Evolutionary conservation across 1,140 invertebrate genomes (phyloP).

Genomic region (Drosophila baimaii): DNA sequence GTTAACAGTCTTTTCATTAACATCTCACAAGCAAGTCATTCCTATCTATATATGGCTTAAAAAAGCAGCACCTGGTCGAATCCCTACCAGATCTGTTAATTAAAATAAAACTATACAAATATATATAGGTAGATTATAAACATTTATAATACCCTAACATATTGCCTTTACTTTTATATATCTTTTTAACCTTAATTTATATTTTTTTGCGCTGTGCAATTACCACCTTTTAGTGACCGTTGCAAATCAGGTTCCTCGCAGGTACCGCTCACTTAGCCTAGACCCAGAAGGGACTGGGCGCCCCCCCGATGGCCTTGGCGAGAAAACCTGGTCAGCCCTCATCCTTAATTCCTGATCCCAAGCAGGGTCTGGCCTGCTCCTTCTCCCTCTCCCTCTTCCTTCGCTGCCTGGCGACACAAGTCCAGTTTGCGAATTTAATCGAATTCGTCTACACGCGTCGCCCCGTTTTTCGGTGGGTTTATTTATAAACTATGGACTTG

Average conservation of each 20-base stretch:
- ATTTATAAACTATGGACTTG: conserved; percentile 79
- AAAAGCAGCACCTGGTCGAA: no score
- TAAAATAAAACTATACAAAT: no score
- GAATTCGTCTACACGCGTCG: conserved; percentile 39
- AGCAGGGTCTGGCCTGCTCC: not conserved
- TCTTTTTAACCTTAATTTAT: not conserved
- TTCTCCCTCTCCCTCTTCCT: no score
- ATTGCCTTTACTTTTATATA: not conserved
- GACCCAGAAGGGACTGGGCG: conserved; percentile 31
- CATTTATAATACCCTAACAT: not conserved
- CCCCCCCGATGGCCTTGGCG: conserved; percentile 29
- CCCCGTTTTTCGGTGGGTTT: conserved; percentile 50
- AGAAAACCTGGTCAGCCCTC: conserved; percentile 15
- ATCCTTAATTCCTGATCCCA: not conserved
- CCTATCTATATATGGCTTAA: no score
- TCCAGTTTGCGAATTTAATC: conserved; percentile 31
- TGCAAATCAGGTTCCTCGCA: conserved; percentile 23
- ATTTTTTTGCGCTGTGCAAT: not conserved
- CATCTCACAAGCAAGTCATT: no score
- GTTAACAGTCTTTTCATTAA: not conserved
- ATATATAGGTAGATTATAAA: not conserved
- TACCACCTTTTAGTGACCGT: conserved; percentile 11
- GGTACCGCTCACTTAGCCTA: conserved; percentile 48
- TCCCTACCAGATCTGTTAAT: no score
- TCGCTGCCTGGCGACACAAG: not conserved